phyloP scores from a whole-genome alignment of 2,797 vertebrate genomes.

The Arctocebus calabarensis region DNA sequence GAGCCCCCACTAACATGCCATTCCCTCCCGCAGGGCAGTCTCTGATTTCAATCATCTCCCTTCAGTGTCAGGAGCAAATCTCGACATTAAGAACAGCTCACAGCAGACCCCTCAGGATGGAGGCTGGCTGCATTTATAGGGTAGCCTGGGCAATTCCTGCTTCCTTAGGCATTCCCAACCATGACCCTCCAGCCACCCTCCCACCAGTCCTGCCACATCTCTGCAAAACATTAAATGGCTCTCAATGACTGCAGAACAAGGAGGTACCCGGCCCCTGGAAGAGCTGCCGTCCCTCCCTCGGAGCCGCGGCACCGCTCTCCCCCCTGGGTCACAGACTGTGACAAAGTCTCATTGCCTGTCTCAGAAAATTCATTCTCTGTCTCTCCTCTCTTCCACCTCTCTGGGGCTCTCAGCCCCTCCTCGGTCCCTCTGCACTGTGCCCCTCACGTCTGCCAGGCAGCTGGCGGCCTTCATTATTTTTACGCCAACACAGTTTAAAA shows the following conservation, averaged over 20 bases:
- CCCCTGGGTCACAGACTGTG: conserved; percentile 67
- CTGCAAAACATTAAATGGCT: neutral
- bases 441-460: conserved; percentile 74
- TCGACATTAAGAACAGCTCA: fast-evolving
- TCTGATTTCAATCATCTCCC: neutral
- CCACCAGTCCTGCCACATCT: neutral
- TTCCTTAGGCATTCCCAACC: neutral
- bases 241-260: neutral
- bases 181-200: too few relatives aligned
- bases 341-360: conserved; percentile 82
- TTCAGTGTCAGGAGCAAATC: neutral
- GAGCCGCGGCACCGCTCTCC: neutral
- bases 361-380: conserved; percentile 80
- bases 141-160: fast-evolving
- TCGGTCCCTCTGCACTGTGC: neutral
- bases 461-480: conserved; percentile 82
- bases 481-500: conserved; percentile 78
- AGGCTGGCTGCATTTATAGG: neutral
- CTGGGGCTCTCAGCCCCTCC: conserved; percentile 70
- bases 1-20: fast-evolving
- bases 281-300: neutral
- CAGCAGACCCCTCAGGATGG: fast-evolving
- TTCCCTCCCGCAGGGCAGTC: fast-evolving
- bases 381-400: conserved; percentile 78
- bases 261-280: neutral